phyloP scores from a whole-genome alignment of 2,797 vertebrate genomes.

The Sebastes minor region DNA sequence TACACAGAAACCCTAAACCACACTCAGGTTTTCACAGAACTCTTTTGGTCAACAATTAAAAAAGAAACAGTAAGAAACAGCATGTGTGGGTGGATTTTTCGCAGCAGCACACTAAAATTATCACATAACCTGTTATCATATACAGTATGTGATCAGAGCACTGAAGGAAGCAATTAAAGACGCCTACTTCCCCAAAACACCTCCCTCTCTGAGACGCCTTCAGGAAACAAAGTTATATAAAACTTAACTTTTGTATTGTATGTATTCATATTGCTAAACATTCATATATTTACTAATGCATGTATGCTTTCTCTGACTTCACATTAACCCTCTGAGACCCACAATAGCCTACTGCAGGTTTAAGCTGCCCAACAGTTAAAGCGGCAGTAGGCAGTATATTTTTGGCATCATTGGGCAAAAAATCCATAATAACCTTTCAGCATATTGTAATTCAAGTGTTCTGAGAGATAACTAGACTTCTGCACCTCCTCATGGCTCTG shows the following conservation, averaged over 20 bases:
- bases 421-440: rapidly evolving
- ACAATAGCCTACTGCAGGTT: too few species aligned
- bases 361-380: too few species aligned
- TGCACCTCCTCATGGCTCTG: rapidly evolving
- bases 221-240: background rate
- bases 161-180: background rate
- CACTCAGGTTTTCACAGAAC: background rate
- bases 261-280: background rate
- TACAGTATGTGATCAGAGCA: background rate
- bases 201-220: too few species aligned
- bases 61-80: background rate
- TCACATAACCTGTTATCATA: background rate
- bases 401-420: too few species aligned
- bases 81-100: too few species aligned
- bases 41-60: background rate
- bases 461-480: too few species aligned
- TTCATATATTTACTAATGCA: background rate
- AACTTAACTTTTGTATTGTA: background rate
- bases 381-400: too few species aligned
- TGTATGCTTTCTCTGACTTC: background rate
- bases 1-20: background rate
- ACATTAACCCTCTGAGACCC: background rate
- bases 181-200: background rate
- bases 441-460: too few species aligned
- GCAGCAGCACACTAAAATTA: background rate